Percentiles rank a stretch among this genome's conserved stretches.
These are phyloP conservation scores for Gallinago undulata DNA, from an alignment of 2,113 vertebrate genomes.

Conservation along the genomic window DNA sequence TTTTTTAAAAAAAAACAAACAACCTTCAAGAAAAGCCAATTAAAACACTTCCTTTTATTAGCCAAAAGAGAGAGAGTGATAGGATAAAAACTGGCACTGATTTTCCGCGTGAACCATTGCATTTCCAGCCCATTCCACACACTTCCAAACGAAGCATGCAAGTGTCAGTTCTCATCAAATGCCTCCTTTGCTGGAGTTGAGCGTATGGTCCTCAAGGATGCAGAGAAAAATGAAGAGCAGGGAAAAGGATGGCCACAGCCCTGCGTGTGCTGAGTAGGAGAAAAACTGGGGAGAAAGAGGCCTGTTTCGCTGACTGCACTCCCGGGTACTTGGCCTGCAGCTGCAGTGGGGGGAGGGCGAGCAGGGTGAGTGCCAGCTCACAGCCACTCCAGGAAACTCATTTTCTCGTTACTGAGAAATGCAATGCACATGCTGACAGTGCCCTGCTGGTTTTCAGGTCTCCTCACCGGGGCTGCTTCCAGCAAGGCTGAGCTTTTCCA, in stretches of 20 bases:
- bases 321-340: neutral
- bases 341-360: neutral
- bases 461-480: accelerated
- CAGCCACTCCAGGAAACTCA: neutral
- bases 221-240: neutral
- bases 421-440: neutral
- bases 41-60: neutral
- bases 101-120: neutral
- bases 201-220: neutral
- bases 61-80: neutral
- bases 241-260: neutral
- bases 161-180: neutral
- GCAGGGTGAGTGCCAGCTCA: neutral
- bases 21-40: neutral
- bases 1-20: too few species aligned
- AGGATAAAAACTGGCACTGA: neutral
- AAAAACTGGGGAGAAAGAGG: neutral
- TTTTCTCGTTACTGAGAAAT: neutral
- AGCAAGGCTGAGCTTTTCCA: neutral
- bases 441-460: neutral
- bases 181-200: neutral
- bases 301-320: neutral
- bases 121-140: neutral
- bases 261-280: neutral
- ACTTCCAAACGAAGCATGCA: neutral